phyloP scores from a whole-genome alignment of 2,888 invertebrate genomes.

The Exephanes ischioxanthus region DNA sequence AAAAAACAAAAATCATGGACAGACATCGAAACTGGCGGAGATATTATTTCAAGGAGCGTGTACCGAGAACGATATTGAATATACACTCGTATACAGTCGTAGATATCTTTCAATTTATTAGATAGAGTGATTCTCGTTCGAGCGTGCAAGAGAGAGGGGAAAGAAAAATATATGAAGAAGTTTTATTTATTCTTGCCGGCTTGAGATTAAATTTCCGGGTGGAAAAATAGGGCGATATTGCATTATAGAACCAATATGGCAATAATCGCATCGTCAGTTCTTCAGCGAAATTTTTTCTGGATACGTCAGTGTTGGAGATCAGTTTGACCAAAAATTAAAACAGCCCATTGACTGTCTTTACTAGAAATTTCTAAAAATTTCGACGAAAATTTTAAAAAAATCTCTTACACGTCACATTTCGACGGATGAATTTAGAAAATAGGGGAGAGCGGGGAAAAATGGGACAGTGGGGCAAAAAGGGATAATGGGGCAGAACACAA shows the following conservation, averaged over 20 bases:
- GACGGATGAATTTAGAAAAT: no score
- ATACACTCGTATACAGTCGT: constrained; percentile 27
- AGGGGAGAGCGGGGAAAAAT: no score
- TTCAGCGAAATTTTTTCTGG: not conserved
- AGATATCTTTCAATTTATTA: constrained; percentile 57
- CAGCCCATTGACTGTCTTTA: not conserved
- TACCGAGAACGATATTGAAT: constrained; percentile 39
- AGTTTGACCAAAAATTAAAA: not conserved
- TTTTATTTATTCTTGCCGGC: constrained; percentile 21
- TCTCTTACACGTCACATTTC: no score
- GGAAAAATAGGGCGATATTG: constrained; percentile 22
- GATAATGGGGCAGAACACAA: no score
- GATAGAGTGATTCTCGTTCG: constrained; percentile 25
- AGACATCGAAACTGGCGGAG: constrained; percentile 19
- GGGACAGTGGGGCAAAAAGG: no score
- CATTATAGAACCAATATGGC: not conserved
- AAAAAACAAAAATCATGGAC: constrained; percentile 31
- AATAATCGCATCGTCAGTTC: not conserved
- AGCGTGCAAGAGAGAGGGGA: not conserved
- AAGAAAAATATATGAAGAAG: constrained; percentile 6
- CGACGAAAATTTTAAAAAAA: no score
- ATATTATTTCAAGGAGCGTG: constrained; percentile 51
- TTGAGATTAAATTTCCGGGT: not conserved
- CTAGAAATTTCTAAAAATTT: not conserved
- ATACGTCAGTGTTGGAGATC: not conserved